Conservation (phyloP, 2,797 vertebrate genomes). For the Muraenolepis orangiensis region DNA sequence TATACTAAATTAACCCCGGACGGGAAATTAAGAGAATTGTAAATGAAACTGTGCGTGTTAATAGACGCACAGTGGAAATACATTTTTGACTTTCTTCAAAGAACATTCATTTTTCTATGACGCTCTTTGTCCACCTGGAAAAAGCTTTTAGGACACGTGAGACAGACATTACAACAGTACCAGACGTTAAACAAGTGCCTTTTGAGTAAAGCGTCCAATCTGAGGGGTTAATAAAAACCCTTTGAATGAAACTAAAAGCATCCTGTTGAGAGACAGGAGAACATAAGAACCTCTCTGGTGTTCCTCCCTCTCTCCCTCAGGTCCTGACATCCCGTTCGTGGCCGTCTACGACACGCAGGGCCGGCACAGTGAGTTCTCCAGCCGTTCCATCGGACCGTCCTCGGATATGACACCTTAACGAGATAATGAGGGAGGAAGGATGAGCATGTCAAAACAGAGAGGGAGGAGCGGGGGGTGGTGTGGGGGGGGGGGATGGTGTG, state of each 20-base stretch:
- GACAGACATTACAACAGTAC: too few relatives aligned
- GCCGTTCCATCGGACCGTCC: background rate
- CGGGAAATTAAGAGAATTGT: too few relatives aligned
- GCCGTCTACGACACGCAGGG: conserved; percentile 68
- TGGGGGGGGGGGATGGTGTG: background rate
- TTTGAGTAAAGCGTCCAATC: background rate
- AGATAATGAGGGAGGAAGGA: background rate
- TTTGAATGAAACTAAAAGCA: background rate
- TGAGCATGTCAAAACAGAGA: background rate
- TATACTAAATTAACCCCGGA: background rate
- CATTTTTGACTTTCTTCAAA: background rate
- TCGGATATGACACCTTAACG: background rate
- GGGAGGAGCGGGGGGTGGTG: background rate
- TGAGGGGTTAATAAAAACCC: too few relatives aligned
- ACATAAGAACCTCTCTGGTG: background rate
- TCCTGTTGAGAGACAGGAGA: background rate
- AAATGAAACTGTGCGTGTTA: background rate
- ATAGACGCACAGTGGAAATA: background rate
- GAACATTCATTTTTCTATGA: too few relatives aligned
- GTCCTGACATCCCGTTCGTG: conserved; percentile 70
- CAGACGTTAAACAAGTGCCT: background rate
- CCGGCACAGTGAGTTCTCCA: conserved; percentile 70
- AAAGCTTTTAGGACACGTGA: too few relatives aligned
- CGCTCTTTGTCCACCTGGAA: too few relatives aligned
- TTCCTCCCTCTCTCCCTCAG: conserved; percentile 34